Evolutionary conservation across 2,113 vertebrate species (phyloP), one percentile per base, ranked within the genome.

Genomic region (zebrafish (Danio rerio)): DNA sequence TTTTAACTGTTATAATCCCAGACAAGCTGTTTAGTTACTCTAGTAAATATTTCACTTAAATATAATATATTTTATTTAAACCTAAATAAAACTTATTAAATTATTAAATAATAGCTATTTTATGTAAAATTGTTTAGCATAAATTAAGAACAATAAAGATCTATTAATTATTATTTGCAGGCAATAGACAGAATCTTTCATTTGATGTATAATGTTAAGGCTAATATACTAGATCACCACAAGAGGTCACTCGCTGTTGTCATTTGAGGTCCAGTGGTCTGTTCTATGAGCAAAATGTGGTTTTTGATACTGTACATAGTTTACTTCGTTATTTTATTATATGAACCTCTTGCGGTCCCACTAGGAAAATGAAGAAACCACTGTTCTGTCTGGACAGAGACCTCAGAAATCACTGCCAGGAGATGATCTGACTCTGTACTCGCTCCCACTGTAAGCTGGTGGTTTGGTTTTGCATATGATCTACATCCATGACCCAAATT

Each of bases 401-500:
- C 58, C 58, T 40, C 75, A 52, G 56, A 31, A 63, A 62, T 13
- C 20, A 12, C 31, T 53, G 68, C 53, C 50, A 42, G 58, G 56
- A 80, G 31, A 31, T 2, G 59, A 71, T 42, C 59, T 62, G 65
- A n/a, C 21, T 78, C 65, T 69, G 52, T 81, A 56, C 21, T 42
- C 55, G 20, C 40, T 74, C 52, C 49, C 12, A 63, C 56, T 15
- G 15, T 2, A 20, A 68, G 12, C 78, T 31, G 66, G 55, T 49
- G 50, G 61, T 82, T n/a, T 8, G 15, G 42, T 50, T 65, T 40
- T 74, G 59, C 47, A 65, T 55, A 42, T 65, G 70, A 45, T 72
- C 80, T 66, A 73, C 53, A 63, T 73, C n/a, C 71, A 65, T 75
- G 80, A 75, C 80, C 80, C 71, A 82, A 53, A 82, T 82, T 56